Evolutionary conservation across 1,140 invertebrate genomes (phyloP).

Genomic region (Eriosoma lanigerum): DNA sequence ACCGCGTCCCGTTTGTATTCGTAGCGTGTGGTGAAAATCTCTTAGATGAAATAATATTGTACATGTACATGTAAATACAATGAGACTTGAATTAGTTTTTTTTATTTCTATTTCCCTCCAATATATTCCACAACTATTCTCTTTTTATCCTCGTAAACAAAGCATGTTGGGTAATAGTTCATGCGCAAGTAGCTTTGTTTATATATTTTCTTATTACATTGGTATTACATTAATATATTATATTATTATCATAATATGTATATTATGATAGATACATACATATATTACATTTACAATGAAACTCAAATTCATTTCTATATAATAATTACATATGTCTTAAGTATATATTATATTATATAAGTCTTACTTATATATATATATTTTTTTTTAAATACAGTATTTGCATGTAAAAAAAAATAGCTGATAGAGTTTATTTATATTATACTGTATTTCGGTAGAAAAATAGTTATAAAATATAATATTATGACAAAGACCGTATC

Average conservation of each 20-base stretch:
- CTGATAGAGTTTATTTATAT: not conserved
- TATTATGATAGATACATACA: not conserved
- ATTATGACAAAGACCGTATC: too few species aligned
- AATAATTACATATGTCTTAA: not conserved
- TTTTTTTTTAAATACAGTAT: not conserved
- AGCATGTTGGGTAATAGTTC: conserved; percentile 36
- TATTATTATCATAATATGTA: not conserved
- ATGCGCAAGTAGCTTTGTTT: not conserved
- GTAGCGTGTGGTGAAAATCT: conserved; percentile 46
- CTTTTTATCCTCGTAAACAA: not conserved
- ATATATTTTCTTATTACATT: not conserved
- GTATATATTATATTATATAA: not conserved
- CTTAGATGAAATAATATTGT: not conserved
- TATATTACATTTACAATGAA: not conserved
- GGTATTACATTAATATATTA: too few species aligned
- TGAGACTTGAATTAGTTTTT: not conserved
- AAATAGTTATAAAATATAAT: not conserved
- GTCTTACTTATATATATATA: not conserved
- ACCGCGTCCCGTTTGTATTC: conserved; percentile 31
- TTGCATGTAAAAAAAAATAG: conserved; percentile 35
- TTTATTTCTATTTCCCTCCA: not conserved
- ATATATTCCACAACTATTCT: not conserved
- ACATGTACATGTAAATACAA: conserved; percentile 1
- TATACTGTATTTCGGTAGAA: not conserved
- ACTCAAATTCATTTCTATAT: not conserved